Conservation (phyloP, 2,888 invertebrate genomes). For the Drosophila diplacantha region DNA sequence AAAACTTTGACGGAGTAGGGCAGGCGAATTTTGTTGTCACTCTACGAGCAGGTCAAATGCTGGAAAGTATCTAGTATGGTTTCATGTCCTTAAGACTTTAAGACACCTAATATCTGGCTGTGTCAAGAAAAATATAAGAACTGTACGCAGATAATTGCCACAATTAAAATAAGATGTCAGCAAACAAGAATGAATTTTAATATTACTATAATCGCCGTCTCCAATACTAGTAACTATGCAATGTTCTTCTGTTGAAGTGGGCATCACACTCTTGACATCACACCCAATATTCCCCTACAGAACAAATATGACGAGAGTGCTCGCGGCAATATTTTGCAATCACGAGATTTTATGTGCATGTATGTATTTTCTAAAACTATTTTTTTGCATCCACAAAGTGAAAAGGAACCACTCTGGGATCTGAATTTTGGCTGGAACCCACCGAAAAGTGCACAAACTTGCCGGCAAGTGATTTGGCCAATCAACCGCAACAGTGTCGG, state of each 20-base stretch:
- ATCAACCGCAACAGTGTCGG: slow-evolving; percentile 59
- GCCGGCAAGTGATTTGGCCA: slow-evolving; percentile 65
- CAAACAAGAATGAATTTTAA: too few species aligned
- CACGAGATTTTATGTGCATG: slow-evolving; percentile 13
- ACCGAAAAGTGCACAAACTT: slow-evolving; percentile 49
- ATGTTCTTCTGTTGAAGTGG: not conserved
- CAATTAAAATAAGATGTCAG: too few species aligned
- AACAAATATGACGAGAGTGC: not conserved
- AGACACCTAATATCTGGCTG: not conserved
- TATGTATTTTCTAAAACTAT: slow-evolving; percentile 33
- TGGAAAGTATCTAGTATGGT: not conserved
- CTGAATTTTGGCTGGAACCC: slow-evolving; percentile 1
- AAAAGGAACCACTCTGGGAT: slow-evolving; percentile 7
- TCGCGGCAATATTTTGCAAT: slow-evolving; percentile 27
- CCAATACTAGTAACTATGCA: too few species aligned
- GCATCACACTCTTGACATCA: not conserved
- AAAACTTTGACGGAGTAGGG: slow-evolving; percentile 23
- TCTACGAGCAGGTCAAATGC: slow-evolving; percentile 11
- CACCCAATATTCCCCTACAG: not conserved
- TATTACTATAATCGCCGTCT: not conserved
- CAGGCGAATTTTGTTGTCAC: slow-evolving; percentile 21
- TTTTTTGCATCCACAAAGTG: slow-evolving; percentile 30
- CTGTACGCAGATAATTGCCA: too few species aligned
- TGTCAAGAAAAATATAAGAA: not conserved
- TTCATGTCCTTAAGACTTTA: not conserved